Percentiles rank a stretch among this genome's conserved stretches.
phyloP scores from a whole-genome alignment of 2,113 vertebrate genomes.

The Corythoichthys haematopterus region DNA sequence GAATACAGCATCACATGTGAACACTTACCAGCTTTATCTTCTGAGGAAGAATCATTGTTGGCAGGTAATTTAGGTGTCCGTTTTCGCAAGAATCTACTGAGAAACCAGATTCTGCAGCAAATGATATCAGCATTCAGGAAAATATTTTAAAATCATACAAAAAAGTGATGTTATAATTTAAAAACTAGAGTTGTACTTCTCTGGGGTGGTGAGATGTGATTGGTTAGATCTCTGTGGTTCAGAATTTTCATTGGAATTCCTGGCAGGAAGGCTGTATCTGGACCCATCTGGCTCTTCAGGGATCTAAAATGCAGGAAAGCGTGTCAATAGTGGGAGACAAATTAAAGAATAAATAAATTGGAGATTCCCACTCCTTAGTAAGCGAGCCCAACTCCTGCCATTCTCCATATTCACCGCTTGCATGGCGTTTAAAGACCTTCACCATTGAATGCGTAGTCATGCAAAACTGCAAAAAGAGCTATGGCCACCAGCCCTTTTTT shows the following conservation, averaged over 20 bases:
- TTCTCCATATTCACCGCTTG: neutral
- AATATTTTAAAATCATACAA: neutral
- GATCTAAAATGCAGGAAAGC: conserved; percentile 6
- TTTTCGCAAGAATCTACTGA: conserved; percentile 58
- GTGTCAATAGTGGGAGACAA: no score
- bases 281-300: conserved; percentile 49
- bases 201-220: conserved; percentile 63
- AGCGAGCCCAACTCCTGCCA: neutral
- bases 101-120: conserved; percentile 57
- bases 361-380: neutral
- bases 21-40: conserved; percentile 40
- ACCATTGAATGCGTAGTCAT: neutral
- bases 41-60: conserved; percentile 14
- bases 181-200: conserved; percentile 67
- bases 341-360: neutral
- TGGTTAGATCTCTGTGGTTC: conserved; percentile 2
- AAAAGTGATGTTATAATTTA: neutral
- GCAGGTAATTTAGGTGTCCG: conserved; percentile 24
- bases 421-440: neutral
- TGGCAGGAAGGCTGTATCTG: conserved; percentile 58
- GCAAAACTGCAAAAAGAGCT: neutral
- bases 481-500: neutral
- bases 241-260: conserved; percentile 42
- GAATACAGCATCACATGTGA: neutral
- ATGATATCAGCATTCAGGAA: conserved; percentile 3